Percentiles rank a stretch among this genome's conserved stretches.
Evolutionary conservation across 2,797 vertebrate genomes (phyloP).

Genomic region (Catamblyrhynchus diadema): DNA sequence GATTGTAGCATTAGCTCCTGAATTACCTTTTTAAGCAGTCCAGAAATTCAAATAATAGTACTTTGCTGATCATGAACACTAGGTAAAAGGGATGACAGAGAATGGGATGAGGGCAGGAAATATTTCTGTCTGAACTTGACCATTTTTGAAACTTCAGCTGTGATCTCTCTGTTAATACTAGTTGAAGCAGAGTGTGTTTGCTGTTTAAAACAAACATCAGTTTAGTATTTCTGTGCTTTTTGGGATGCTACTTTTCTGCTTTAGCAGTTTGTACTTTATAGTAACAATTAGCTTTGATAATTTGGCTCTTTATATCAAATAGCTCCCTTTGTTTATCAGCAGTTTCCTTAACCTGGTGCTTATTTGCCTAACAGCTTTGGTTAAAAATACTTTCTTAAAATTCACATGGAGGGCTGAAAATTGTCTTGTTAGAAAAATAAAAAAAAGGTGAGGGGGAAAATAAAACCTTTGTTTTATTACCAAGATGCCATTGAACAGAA

Average conservation of each 20-base stretch:
- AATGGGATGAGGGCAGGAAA: background rate
- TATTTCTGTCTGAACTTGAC: background rate
- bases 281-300: background rate
- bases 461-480: background rate
- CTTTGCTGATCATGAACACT: background rate
- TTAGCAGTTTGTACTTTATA: background rate
- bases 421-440: background rate
- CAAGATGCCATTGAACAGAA: background rate
- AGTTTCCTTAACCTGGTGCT: background rate
- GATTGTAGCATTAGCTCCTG: background rate
- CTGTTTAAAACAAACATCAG: background rate
- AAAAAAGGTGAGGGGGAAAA: fast-evolving
- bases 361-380: background rate
- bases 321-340: background rate
- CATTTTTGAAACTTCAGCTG: background rate
- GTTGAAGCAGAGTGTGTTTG: background rate
- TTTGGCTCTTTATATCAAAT: background rate
- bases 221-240: background rate
- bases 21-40: background rate
- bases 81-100: background rate
- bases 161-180: background rate
- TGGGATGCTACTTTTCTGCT: background rate
- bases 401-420: background rate
- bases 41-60: background rate
- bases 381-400: background rate